Evolutionary conservation across 2,797 vertebrate genomes (phyloP), one percentile per base, ranked within the genome.

Genomic region (Lacerta bilineata): DNA sequence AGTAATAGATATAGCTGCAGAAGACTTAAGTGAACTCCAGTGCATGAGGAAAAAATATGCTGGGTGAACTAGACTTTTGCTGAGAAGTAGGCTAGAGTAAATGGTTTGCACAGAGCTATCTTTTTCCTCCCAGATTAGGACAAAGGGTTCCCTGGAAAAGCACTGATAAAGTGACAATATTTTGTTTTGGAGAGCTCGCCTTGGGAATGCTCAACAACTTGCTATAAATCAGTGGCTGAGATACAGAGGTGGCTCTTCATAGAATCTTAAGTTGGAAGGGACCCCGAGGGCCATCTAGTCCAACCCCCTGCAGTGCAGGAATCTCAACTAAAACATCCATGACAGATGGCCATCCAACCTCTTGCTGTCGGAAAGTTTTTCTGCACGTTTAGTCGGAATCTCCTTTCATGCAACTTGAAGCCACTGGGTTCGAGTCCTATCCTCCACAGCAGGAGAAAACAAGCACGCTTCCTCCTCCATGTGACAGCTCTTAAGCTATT

Each of bases 141-240:
- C 59, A 80, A 41, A 80, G 41, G 50, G 33, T 88, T 81, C 36
- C 10, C 15, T 13, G 50, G 29, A 69, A 81, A 69, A 36, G 9
- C 80, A 80, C n/a, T 75, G 88, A 85, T 66, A 64, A 39, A 66
- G 9, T 29, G 69, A 9, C 64, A 46, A 50, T 13, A 41, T 61
- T 83, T 75, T 75, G 41, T 55, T 77, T 43, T 43, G 25, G 39
- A 90, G 82, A 81, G 10, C 18, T 82, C 86, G n/a, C 59, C 76
- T 29, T 39, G 43, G 46, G 43, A 90, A 68, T 72, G 46, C 55
- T 79, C 39, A 80, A 41, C 41, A 74, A n/a, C 64, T 80, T 18
- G 55, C 25, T 41, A 27, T 27, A 61, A 72, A 89, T 85, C 88
- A 85, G 83, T 23, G 36, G 29, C 20, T 84, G 80, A 89, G 76